Percentiles rank a stretch among this genome's conserved stretches.
phyloP scores from a whole-genome alignment of 2,888 invertebrate genomes.

The Allygus modestus region DNA sequence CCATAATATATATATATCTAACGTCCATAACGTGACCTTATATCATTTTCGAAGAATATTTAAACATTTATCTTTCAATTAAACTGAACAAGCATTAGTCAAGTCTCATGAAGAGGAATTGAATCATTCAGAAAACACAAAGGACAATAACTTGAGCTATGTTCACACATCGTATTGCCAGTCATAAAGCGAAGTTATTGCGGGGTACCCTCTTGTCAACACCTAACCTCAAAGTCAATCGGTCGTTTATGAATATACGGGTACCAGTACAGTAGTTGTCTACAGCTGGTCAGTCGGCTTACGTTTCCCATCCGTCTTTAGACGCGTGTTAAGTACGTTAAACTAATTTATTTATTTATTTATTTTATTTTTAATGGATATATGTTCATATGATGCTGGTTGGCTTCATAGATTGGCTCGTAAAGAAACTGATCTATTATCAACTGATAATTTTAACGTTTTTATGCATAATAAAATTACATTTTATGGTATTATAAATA shows the following conservation, averaged over 20 bases:
- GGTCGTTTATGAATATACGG: slow-evolving; percentile 17
- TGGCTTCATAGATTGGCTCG: too few species aligned
- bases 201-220: neutral
- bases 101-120: neutral
- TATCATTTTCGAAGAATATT: too few species aligned
- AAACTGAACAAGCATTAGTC: neutral
- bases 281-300: neutral
- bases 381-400: too few species aligned
- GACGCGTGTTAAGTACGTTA: too few species aligned
- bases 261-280: neutral
- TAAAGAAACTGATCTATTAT: too few species aligned
- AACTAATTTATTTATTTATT: too few species aligned
- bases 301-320: neutral
- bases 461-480: too few species aligned
- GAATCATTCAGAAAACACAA: slow-evolving; percentile 13
- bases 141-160: slow-evolving; percentile 15
- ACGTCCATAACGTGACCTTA: too few species aligned
- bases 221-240: neutral
- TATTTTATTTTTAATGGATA: too few species aligned
- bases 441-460: too few species aligned
- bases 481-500: too few species aligned
- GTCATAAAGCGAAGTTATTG: neutral
- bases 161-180: neutral
- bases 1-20: too few species aligned
- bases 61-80: neutral